These are phyloP conservation scores for Fopius arisanus DNA, from an alignment of 1,140 invertebrate species.

Conservation along the genomic window DNA sequence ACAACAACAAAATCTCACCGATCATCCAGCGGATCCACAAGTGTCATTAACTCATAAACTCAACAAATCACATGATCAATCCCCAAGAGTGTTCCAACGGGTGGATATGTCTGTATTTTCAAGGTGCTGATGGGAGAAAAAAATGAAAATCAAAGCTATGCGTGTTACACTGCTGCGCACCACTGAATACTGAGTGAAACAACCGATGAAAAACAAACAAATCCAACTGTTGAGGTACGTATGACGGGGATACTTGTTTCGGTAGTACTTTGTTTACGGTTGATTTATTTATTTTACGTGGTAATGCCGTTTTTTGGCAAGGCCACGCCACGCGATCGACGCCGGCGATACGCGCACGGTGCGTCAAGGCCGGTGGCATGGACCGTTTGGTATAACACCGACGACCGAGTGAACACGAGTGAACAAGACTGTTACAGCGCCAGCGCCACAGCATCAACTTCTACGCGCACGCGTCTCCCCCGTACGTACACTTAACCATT, in stretches of 20 bases:
- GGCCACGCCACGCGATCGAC: conserved; percentile 33
- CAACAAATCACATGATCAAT: background rate
- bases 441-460: conserved; percentile 8
- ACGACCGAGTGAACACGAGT: conserved; percentile 28
- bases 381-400: conserved; percentile 26
- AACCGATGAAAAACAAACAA: background rate
- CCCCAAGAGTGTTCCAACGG: background rate
- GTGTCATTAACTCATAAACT: background rate
- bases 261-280: background rate
- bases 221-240: background rate
- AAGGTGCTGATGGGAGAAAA: background rate
- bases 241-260: background rate
- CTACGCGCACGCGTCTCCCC: conserved; percentile 27
- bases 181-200: background rate
- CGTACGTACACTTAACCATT: background rate
- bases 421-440: conserved; percentile 15
- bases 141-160: background rate
- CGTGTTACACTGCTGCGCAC: conserved; percentile 3
- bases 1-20: no score
- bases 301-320: background rate
- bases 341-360: conserved; percentile 33
- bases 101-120: background rate
- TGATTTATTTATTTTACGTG: background rate
- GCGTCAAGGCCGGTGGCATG: conserved; percentile 35
- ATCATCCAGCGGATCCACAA: no score